phyloP scores from a whole-genome alignment of 1,140 invertebrate genomes.

The Aleiodes sp. region DNA sequence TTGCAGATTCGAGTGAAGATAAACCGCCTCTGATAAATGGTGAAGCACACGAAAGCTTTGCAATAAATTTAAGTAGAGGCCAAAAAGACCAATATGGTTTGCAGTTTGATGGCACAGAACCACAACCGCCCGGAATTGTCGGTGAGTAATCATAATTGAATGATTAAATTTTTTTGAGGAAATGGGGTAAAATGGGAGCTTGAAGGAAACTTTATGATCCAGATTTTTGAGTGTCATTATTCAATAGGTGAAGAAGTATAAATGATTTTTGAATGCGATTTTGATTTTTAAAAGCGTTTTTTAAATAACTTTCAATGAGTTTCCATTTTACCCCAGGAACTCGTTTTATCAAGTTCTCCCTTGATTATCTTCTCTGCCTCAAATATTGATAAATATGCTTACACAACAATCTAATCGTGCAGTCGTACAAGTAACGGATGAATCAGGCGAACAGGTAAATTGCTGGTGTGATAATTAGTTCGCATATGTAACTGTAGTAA shows the following conservation, averaged over 20 bases:
- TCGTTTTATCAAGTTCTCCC: not conserved
- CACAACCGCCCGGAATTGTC: slow-evolving; percentile 62
- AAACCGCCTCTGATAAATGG: slow-evolving; percentile 49
- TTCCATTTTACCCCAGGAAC: not conserved
- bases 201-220: too few species aligned
- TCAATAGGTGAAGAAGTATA: too few species aligned
- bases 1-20: slow-evolving; percentile 44
- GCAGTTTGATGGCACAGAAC: slow-evolving; percentile 69
- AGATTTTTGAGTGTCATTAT: too few species aligned
- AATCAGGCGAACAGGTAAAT: slow-evolving; percentile 51
- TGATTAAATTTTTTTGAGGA: too few species aligned
- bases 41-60: slow-evolving; percentile 68
- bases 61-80: slow-evolving; percentile 76
- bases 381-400: slow-evolving; percentile 35
- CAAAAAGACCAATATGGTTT: slow-evolving; percentile 79
- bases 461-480: slow-evolving; percentile 6
- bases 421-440: slow-evolving; percentile 61
- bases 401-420: slow-evolving; percentile 42
- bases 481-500: not conserved
- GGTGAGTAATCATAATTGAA: slow-evolving; percentile 63
- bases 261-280: too few species aligned
- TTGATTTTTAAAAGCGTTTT: too few species aligned
- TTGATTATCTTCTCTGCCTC: too few species aligned
- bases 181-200: too few species aligned
- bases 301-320: too few species aligned